phyloP scores from a whole-genome alignment of 1,140 invertebrate species.

The Eciton burchellii region DNA sequence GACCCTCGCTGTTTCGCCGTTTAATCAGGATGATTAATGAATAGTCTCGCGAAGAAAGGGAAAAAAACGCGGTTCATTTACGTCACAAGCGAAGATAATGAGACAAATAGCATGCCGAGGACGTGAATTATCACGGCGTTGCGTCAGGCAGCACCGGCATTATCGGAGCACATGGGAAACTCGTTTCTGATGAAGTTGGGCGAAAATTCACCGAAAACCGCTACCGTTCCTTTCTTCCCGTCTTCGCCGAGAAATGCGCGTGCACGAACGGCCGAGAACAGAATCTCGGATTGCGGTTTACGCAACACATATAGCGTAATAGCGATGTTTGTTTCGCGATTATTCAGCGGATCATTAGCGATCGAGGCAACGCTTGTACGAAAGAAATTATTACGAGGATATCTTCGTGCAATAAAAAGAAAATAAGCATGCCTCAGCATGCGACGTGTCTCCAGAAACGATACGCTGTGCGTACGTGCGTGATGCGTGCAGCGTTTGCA shows the following conservation, averaged over 20 bases:
- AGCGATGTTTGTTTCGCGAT: not conserved
- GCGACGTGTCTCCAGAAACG: no score
- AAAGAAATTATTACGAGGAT: no score
- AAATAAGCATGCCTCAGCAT: no score
- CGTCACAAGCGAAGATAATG: constrained; percentile 26
- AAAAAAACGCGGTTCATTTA: constrained; percentile 28
- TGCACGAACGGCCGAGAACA: no score
- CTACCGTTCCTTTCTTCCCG: not conserved
- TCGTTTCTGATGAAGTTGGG: not conserved
- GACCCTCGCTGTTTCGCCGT: constrained; percentile 7
- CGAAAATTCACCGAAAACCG: no score
- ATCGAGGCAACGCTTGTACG: no score
- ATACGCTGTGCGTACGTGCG: no score
- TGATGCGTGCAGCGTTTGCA: not conserved
- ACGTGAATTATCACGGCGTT: constrained; percentile 22
- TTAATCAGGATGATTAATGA: constrained; percentile 57
- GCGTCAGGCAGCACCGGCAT: not conserved
- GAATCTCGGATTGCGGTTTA: no score
- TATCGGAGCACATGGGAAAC: no score
- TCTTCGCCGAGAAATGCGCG: not conserved
- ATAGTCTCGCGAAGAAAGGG: not conserved
- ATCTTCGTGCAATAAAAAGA: no score
- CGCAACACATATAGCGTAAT: no score
- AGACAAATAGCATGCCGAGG: not conserved
- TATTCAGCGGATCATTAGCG: not conserved